Conservation (phyloP, 2,888 invertebrate species). For the Orchestes rusci region DNA sequence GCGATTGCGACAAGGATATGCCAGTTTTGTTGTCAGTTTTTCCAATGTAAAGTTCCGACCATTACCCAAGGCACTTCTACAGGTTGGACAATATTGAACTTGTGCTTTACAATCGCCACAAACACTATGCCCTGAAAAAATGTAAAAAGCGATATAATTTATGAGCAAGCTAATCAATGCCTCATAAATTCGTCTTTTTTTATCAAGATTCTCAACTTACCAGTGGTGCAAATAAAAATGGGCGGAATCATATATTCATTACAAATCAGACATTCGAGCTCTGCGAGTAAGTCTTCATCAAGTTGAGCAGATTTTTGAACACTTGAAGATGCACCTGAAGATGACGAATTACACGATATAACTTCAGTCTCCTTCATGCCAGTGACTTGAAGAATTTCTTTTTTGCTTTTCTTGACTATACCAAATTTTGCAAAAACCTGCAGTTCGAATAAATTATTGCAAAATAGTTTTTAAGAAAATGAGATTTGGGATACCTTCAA, state of each 20-base stretch:
- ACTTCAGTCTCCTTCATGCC: constrained; percentile 8
- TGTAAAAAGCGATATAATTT: constrained; percentile 4
- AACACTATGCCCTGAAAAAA: constrained; percentile 31
- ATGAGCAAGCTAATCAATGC: background rate
- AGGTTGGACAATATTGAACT: constrained; percentile 27
- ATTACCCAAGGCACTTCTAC: constrained; percentile 20
- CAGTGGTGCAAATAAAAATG: constrained; percentile 29
- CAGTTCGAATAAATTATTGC: background rate
- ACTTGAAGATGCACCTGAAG: background rate
- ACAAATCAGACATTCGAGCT: constrained; percentile 31
- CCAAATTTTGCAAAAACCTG: constrained; percentile 24
- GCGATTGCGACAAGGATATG: constrained; percentile 28
- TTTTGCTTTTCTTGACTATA: constrained; percentile 27
- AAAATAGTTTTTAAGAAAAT: background rate
- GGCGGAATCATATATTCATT: constrained; percentile 31
- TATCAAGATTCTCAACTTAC: constrained; percentile 14
- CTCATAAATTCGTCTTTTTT: background rate
- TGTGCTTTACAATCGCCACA: constrained; percentile 28
- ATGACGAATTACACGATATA: too few relatives aligned
- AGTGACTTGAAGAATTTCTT: constrained; percentile 26
- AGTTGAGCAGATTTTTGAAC: constrained; percentile 1
- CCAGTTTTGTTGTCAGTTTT: constrained; percentile 26
- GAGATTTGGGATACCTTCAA: constrained; percentile 5
- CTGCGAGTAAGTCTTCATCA: constrained; percentile 28
- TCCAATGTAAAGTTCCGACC: constrained; percentile 30